A percentile compares a stretch with the other conserved stretches of the same genome.
These are phyloP conservation scores for Nothobranchius furzeri DNA, from an alignment of 2,113 vertebrate species.

Conservation along the genomic window DNA sequence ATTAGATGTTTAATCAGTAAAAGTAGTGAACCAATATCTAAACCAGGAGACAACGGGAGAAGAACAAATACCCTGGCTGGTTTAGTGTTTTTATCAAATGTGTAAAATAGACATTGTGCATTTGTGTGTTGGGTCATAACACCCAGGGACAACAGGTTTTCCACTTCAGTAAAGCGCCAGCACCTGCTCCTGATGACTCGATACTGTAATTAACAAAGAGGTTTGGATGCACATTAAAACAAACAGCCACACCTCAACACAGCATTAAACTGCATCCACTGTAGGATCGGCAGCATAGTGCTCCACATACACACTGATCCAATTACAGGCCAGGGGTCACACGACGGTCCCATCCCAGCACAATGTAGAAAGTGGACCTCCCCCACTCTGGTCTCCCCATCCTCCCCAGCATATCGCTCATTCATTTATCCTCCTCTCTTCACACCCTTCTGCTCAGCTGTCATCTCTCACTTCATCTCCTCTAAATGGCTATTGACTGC, in stretches of 20 bases:
- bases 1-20: neutral
- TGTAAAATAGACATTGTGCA: conserved; percentile 15
- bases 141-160: conserved; percentile 42
- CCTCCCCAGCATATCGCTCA: conserved; percentile 59
- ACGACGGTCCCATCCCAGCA: conserved; percentile 58
- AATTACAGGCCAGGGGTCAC: conserved; percentile 69
- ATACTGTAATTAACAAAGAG: conserved; percentile 41
- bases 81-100: conserved; percentile 8
- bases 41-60: neutral
- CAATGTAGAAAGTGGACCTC: conserved; percentile 57
- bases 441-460: conserved; percentile 71
- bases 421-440: conserved; percentile 66
- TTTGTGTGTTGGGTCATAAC: conserved; percentile 25
- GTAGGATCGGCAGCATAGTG: conserved; percentile 57
- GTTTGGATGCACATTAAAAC: conserved; percentile 24
- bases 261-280: conserved; percentile 44
- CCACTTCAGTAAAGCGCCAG: conserved; percentile 10
- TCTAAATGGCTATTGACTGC: conserved; percentile 74
- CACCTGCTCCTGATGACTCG: conserved; percentile 48
- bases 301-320: conserved; percentile 54
- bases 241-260: conserved; percentile 32
- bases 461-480: conserved; percentile 75
- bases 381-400: conserved; percentile 58
- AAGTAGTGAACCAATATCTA: neutral
- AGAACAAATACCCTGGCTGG: neutral